Base-by-base conservation (phyloP, 2,113 vertebrate species). In the Balaeniceps rex region DNA sequence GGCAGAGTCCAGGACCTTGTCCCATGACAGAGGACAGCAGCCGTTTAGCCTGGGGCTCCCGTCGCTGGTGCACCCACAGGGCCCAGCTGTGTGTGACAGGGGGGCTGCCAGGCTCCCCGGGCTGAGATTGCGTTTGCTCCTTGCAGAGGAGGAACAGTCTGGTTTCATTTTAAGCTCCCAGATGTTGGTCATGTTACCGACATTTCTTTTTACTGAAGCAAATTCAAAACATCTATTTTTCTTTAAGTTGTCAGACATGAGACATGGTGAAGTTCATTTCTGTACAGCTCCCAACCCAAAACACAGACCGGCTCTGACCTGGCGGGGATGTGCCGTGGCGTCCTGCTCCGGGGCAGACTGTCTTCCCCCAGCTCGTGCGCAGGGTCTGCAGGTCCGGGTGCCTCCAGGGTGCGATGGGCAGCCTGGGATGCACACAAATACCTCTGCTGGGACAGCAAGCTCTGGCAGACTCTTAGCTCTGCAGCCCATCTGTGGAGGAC, bases 1-100 rank as follows among this genome's bases (percentile, higher is more conserved):
- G 49, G 46, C 26, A 2, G 42, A 5, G 42, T 7, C 36, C 68
- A 3, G 25, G 34, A 34, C 38, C 1, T 1, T 5, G 36, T 46
- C 26, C 81, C 29, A 5, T 0, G 6, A 0, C 16, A 21, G 54
- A 34, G 72, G 49, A 18, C 19, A 38, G 71, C 61, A 74, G 65
- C 51, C 0, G 0, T 12, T 57, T 33, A 12, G 2, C 16, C 26
- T 0, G 2, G 31, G 38, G 38, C 14, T 68, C n/a, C 55, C 0
- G 0, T 25, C 34, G 12, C 49, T 11, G n/a, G 25, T 1, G 11
- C 40, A 68, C 44, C 55, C 71, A 6, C 47, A 6, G 12, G 9
- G 38, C 54, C 16, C 49, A 38, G 38, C 28, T 29, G 14, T 2
- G 14, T 33, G 76, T 51, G 80, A 23, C 4, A 12, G 51, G 2